Percentiles rank a stretch among this genome's conserved stretches.
These are phyloP conservation scores for Excalfactoria chinensis DNA, from an alignment of 2,113 vertebrate genomes.

Conservation along the genomic window DNA sequence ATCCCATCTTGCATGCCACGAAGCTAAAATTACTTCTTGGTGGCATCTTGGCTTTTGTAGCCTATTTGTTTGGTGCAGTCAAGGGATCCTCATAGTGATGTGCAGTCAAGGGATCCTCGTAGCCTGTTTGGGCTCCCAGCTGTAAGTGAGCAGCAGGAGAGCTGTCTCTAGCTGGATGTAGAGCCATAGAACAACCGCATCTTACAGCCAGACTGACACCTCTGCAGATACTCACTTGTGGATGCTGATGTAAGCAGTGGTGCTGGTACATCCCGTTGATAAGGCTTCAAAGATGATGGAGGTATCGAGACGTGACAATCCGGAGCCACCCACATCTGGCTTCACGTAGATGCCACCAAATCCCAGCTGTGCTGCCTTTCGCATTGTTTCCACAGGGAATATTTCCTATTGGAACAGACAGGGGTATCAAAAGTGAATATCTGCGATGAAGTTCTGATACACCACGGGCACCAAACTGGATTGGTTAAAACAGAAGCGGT, in stretches of 20 bases:
- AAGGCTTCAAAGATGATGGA: constrained; percentile 95
- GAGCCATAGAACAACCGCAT: neutral
- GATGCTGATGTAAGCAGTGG: constrained; percentile 97
- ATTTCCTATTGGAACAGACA: constrained; percentile 81
- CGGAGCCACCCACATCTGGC: constrained; percentile 92
- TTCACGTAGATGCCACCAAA: constrained; percentile 92
- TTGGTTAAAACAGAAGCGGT: neutral
- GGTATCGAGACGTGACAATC: constrained; percentile 93
- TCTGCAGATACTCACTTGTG: constrained; percentile 89
- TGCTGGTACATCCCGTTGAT: constrained; percentile 95
- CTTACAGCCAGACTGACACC: neutral
- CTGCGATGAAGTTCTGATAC: neutral
- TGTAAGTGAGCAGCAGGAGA: neutral
- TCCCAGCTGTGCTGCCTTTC: constrained; percentile 90
- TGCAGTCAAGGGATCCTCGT: neutral
- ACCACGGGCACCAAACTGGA: neutral
- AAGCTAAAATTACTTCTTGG: constrained; percentile 33
- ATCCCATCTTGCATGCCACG: neutral
- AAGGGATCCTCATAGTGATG: neutral
- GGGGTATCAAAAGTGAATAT: neutral
- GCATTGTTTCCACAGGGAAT: constrained; percentile 90
- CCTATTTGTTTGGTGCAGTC: neutral
- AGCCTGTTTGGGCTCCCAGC: neutral
- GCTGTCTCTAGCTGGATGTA: neutral
- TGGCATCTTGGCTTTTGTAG: neutral